Conservation (phyloP, 92 coral and sea anemone genomes). For the Actinostola sp. region DNA sequence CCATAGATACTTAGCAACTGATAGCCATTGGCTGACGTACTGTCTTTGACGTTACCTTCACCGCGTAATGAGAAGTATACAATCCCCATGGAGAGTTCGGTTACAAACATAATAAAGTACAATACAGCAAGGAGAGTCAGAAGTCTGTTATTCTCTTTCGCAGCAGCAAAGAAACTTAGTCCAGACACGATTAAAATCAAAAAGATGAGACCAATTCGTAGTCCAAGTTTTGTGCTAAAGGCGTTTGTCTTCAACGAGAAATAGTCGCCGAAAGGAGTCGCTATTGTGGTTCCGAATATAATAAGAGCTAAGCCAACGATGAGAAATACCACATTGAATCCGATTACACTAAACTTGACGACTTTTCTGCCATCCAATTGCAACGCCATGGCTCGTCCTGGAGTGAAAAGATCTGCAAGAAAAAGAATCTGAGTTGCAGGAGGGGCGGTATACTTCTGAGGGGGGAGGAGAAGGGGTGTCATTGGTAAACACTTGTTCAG, state of each 20-base stretch:
- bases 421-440: neutral
- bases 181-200: slow-evolving; percentile 64
- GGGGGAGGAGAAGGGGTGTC: too few species aligned
- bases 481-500: too few species aligned
- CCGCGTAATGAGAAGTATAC: slow-evolving; percentile 72
- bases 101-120: slow-evolving; percentile 64
- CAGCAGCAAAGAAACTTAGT: slow-evolving; percentile 65
- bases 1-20: slow-evolving; percentile 85
- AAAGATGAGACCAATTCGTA: slow-evolving; percentile 77
- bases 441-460: too few species aligned
- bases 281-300: slow-evolving; percentile 74
- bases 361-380: slow-evolving; percentile 71
- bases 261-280: slow-evolving; percentile 92
- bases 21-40: slow-evolving; percentile 72
- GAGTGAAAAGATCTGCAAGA: neutral
- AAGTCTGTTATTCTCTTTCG: slow-evolving; percentile 81
- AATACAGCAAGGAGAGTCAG: slow-evolving; percentile 72
- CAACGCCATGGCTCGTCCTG: slow-evolving; percentile 21
- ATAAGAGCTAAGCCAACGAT: slow-evolving; percentile 77
- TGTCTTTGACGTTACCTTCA: slow-evolving; percentile 59
- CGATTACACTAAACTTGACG: slow-evolving; percentile 64
- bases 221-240: slow-evolving; percentile 63
- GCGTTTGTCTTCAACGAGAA: slow-evolving; percentile 74
- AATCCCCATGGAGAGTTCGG: slow-evolving; percentile 74
- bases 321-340: slow-evolving; percentile 70